A percentile compares a stretch with the other conserved stretches of the same genome.
These are phyloP conservation scores for Bradypodion pumilum DNA, from an alignment of 2,797 vertebrate species.

Conservation along the genomic window DNA sequence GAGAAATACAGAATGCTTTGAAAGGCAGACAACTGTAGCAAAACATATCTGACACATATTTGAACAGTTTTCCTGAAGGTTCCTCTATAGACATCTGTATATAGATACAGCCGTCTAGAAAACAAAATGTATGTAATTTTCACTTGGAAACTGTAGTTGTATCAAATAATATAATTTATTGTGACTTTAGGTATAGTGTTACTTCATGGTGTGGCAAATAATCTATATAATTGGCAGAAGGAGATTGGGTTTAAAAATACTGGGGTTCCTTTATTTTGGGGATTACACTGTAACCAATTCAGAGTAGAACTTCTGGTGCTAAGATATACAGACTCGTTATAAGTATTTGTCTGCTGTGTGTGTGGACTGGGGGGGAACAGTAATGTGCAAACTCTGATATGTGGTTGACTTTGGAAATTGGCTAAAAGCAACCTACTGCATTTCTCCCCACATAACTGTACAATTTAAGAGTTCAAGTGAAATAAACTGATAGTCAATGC, in stretches of 20 bases:
- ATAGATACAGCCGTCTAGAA: neutral
- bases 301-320: neutral
- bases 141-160: neutral
- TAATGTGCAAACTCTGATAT: neutral
- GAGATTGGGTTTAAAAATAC: neutral
- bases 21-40: constrained; percentile 25
- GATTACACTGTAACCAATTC: neutral
- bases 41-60: neutral
- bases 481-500: neutral
- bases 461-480: neutral
- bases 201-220: neutral
- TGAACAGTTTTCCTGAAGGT: neutral
- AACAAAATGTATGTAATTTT: constrained; percentile 22
- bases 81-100: constrained; percentile 19
- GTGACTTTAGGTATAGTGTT: neutral
- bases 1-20: constrained; percentile 8
- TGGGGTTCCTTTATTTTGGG: neutral
- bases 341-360: neutral
- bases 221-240: neutral
- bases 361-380: neutral
- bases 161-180: neutral
- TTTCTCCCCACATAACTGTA: neutral
- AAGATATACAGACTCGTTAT: neutral
- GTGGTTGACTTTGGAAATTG: neutral
- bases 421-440: neutral